Evolutionary conservation across 2,888 invertebrate genomes (phyloP).

Genomic region (Pimpla rufipes): DNA sequence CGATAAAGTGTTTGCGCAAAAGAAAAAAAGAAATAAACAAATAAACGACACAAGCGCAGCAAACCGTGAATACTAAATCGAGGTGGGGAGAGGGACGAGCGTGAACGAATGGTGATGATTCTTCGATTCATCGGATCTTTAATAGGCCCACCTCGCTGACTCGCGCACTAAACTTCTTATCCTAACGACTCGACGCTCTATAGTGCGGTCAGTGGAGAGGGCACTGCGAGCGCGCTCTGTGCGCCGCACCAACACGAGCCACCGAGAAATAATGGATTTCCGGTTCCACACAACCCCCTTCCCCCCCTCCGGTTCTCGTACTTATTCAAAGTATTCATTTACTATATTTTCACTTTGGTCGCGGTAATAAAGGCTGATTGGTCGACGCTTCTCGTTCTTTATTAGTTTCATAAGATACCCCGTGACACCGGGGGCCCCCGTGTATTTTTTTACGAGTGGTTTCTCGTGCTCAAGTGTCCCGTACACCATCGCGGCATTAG

Average conservation of each 20-base stretch:
- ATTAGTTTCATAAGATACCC: conserved; percentile 41
- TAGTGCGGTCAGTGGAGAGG: conserved; percentile 33
- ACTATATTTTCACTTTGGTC: conserved; percentile 44
- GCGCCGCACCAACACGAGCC: background rate
- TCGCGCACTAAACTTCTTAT: conserved; percentile 62
- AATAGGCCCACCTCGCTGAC: conserved; percentile 44
- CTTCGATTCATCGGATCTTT: conserved; percentile 47
- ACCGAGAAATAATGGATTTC: conserved; percentile 64
- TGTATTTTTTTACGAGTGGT: conserved; percentile 17
- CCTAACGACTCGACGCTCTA: conserved; percentile 57
- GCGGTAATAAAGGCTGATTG: conserved; percentile 37
- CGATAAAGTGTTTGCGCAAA: conserved; percentile 20
- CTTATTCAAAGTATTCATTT: conserved; percentile 27
- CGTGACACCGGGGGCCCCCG: background rate
- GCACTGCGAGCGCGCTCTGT: background rate
- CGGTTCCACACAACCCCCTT: conserved; percentile 56
- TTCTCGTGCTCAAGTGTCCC: conserved; percentile 26
- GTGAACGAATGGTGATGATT: conserved; percentile 43
- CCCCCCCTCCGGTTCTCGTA: too few relatives aligned
- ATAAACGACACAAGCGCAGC: background rate
- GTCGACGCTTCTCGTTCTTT: conserved; percentile 40
- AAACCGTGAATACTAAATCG: conserved; percentile 24
- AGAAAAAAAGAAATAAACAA: conserved; percentile 13
- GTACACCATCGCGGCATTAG: conserved; percentile 28
- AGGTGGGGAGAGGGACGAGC: conserved; percentile 22